phyloP scores from a whole-genome alignment of 2,797 vertebrate genomes.

The Acanthornis magna region DNA sequence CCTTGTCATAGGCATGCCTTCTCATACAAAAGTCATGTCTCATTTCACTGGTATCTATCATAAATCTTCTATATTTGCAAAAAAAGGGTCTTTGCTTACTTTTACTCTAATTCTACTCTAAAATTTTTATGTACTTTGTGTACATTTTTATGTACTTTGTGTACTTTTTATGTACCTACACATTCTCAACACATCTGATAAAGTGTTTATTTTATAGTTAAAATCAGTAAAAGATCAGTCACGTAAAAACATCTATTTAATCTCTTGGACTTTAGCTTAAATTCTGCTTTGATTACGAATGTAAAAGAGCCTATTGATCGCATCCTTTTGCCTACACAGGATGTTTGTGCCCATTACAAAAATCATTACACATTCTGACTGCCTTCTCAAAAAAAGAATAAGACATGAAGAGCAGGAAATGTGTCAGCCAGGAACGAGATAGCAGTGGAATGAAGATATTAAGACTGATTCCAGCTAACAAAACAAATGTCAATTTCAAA shows the following conservation, averaged over 20 bases:
- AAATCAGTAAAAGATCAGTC: neutral
- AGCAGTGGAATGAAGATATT: neutral
- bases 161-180: no score
- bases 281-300: neutral
- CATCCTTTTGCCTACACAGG: neutral
- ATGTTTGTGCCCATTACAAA: neutral
- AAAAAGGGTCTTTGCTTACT: neutral
- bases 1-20: neutral
- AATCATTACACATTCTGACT: neutral
- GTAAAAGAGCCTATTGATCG: neutral
- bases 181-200: neutral
- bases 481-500: neutral
- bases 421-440: neutral
- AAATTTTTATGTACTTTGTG: neutral
- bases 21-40: neutral
- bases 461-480: neutral
- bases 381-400: neutral
- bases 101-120: neutral
- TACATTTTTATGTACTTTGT: neutral
- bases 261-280: neutral
- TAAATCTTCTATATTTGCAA: neutral
- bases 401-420: neutral
- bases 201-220: neutral
- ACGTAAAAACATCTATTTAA: neutral
- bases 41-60: neutral